Conservation (phyloP, 2,797 vertebrate species). For the Clamator glandarius region DNA sequence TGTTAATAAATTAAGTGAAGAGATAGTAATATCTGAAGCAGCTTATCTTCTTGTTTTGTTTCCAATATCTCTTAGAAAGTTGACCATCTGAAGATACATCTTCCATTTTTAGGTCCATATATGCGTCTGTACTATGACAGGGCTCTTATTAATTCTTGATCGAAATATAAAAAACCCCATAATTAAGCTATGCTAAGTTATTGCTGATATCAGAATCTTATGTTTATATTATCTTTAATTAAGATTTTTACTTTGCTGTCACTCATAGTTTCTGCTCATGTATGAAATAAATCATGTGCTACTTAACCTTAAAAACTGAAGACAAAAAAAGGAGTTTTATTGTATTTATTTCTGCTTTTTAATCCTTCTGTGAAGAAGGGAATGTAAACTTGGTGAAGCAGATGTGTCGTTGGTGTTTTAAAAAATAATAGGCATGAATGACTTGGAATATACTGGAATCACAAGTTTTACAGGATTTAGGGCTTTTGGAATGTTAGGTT, state of each 20-base stretch:
- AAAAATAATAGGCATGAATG: neutral
- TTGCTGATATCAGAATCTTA: neutral
- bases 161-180: neutral
- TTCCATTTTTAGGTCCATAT: neutral
- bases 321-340: neutral
- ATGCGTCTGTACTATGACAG: neutral
- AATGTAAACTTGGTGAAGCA: neutral
- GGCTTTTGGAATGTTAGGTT: neutral
- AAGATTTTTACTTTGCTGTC: constrained; percentile 36
- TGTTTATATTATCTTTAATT: constrained; percentile 29
- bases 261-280: constrained; percentile 6
- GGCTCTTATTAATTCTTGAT: constrained; percentile 2
- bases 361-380: neutral
- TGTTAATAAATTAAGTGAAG: neutral
- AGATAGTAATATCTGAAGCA: neutral
- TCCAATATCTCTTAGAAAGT: neutral
- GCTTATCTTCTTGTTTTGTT: neutral
- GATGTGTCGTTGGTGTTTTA: neutral
- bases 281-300: neutral
- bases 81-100: neutral
- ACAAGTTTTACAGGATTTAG: neutral
- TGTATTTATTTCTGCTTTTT: neutral
- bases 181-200: constrained; percentile 7
- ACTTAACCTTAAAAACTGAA: constrained; percentile 31
- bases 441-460: neutral